Percentiles rank a stretch among this genome's conserved stretches.
Conservation (phyloP, 2,113 vertebrate genomes). For the Ceyx margarethae region DNA sequence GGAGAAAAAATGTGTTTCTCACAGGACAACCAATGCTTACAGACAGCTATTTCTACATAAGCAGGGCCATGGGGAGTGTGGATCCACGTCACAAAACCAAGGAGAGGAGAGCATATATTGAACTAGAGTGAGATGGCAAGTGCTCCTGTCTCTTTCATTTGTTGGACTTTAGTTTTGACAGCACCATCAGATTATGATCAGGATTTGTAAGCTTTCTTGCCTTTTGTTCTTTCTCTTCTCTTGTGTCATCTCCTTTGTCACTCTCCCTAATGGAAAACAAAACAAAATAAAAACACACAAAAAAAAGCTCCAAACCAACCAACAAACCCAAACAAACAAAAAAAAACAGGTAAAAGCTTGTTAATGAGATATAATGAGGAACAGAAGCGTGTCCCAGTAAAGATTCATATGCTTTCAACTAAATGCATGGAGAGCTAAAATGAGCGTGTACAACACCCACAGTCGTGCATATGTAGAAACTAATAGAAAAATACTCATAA, state of each 20-base stretch:
- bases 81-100: accelerated
- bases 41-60: not conserved
- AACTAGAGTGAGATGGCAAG: not conserved
- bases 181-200: not conserved
- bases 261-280: not conserved
- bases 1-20: not conserved
- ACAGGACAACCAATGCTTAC: not conserved
- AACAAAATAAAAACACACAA: not conserved
- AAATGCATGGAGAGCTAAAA: not conserved
- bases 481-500: not conserved
- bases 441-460: accelerated
- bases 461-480: not conserved
- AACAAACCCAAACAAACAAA: too few species aligned
- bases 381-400: not conserved
- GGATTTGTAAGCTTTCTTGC: not conserved
- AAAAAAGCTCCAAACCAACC: too few species aligned
- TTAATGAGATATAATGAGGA: not conserved
- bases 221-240: not conserved
- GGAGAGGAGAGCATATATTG: not conserved
- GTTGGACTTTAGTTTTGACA: not conserved
- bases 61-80: not conserved
- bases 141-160: not conserved
- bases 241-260: not conserved
- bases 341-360: not conserved
- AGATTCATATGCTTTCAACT: not conserved